Percentiles rank a stretch among this genome's conserved stretches.
Evolutionary conservation across 2,113 vertebrate genomes (phyloP).

Genomic region (Corapipo altera): DNA sequence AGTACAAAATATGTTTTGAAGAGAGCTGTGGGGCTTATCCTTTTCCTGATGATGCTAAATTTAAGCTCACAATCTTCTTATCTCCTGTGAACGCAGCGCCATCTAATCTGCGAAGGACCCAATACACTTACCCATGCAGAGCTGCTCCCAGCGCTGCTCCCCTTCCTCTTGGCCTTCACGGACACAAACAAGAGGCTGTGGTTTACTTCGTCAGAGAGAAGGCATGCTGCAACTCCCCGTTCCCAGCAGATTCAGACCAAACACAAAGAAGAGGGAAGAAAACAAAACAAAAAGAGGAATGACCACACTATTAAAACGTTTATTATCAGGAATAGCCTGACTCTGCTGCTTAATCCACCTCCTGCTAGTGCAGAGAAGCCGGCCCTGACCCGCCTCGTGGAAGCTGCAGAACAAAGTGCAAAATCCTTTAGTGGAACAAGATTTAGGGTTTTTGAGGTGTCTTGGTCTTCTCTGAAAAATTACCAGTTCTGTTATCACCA

Average conservation of each 20-base stretch:
- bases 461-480: background rate
- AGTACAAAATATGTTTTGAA: background rate
- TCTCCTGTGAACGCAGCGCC: background rate
- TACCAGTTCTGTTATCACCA: rapidly evolving
- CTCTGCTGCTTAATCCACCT: background rate
- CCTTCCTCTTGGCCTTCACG: rapidly evolving
- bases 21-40: background rate
- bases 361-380: background rate
- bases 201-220: background rate
- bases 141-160: background rate
- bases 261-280: background rate
- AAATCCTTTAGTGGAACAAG: background rate
- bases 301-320: background rate
- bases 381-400: background rate
- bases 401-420: background rate
- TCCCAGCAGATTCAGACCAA: background rate
- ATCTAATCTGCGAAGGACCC: background rate
- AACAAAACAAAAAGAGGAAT: background rate
- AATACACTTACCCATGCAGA: background rate
- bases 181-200: background rate
- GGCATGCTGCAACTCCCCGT: background rate
- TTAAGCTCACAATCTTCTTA: slow-evolving; percentile 45
- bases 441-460: background rate
- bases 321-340: background rate
- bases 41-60: background rate